Evolutionary conservation across 1,140 invertebrate species (phyloP).

Genomic region (Temnothorax curvispinosus): DNA sequence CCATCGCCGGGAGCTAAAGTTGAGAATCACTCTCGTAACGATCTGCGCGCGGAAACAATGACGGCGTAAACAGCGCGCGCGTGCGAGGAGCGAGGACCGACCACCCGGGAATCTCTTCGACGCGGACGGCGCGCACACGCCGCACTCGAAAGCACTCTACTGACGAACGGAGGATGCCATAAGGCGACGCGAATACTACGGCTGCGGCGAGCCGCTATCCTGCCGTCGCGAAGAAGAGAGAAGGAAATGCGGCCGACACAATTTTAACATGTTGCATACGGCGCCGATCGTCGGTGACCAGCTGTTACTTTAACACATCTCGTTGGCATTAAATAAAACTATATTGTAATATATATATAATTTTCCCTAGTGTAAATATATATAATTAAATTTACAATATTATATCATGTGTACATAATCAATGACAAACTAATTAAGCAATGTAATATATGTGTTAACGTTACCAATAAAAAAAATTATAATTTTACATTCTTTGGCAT

Average conservation of each 20-base stretch:
- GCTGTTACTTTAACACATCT: not conserved
- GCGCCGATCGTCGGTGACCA: not conserved
- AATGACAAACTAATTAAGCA: not conserved
- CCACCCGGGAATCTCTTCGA: conserved; percentile 47
- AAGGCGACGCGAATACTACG: conserved; percentile 28
- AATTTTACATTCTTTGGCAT: not conserved
- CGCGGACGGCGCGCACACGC: conserved; percentile 9
- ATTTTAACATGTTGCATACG: conserved; percentile 20
- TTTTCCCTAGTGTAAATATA: not conserved
- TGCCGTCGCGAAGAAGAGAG: conserved; percentile 31
- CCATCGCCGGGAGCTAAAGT: conserved; percentile 15
- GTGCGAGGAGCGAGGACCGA: not conserved
- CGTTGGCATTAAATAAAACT: no score
- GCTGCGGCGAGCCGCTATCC: conserved; percentile 25
- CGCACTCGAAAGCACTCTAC: conserved; percentile 61
- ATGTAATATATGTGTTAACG: not conserved
- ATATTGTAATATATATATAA: no score
- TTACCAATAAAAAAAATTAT: not conserved
- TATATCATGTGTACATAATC: not conserved
- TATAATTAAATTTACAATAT: not conserved
- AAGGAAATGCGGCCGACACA: conserved; percentile 56
- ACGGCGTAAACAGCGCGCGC: not conserved
- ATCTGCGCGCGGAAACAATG: conserved; percentile 30
- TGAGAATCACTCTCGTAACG: conserved; percentile 29
- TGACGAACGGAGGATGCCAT: conserved; percentile 60